Conservation (phyloP, 1,140 invertebrate genomes). For the Parasteatoda tepidariorum region DNA sequence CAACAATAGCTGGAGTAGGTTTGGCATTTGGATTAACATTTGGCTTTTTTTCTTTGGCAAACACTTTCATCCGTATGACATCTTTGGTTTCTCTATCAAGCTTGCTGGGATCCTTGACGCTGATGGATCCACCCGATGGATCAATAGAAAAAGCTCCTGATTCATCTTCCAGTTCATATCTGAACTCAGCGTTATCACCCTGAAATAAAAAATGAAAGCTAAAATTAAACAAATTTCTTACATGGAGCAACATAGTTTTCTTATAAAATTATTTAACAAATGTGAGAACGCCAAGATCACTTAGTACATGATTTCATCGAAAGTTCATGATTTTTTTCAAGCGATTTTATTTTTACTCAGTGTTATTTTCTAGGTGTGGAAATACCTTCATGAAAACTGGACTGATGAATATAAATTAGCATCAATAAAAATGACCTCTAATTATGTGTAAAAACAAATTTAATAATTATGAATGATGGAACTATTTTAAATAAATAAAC, state of each 20-base stretch:
- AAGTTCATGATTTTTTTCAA: no score
- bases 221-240: background rate
- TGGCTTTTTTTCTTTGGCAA: slow-evolving; percentile 63
- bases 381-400: no score
- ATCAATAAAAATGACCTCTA: no score
- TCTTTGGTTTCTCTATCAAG: slow-evolving; percentile 81
- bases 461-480: no score
- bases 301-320: no score
- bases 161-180: slow-evolving; percentile 80
- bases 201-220: slow-evolving; percentile 62
- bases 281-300: no score
- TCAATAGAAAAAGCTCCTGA: slow-evolving; percentile 84
- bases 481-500: no score
- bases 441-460: no score
- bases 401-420: no score
- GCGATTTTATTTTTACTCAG: no score
- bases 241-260: background rate
- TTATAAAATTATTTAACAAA: no score
- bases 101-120: slow-evolving; percentile 80
- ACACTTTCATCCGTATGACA: slow-evolving; percentile 63
- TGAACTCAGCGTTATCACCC: slow-evolving; percentile 85
- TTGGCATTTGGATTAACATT: slow-evolving; percentile 64
- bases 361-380: no score
- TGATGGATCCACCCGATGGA: slow-evolving; percentile 83
- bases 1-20: slow-evolving; percentile 54